These are phyloP conservation scores for Psittacula derbiana DNA, from an alignment of 2,797 vertebrate genomes.

Conservation along the genomic window DNA sequence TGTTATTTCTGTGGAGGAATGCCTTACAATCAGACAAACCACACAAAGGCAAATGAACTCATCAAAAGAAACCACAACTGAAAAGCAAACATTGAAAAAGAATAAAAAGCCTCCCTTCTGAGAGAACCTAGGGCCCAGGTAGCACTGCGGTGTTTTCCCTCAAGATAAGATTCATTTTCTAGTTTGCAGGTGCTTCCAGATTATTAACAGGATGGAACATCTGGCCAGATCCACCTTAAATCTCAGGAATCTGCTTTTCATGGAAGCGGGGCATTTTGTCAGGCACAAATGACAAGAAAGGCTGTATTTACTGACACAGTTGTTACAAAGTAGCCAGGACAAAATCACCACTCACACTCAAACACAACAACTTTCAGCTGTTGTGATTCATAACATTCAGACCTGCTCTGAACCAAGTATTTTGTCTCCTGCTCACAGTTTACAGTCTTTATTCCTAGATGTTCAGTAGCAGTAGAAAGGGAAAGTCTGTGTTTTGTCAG, in stretches of 20 bases:
- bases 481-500: not conserved
- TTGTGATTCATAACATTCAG: not conserved
- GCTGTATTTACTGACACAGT: not conserved
- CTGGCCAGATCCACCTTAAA: not conserved
- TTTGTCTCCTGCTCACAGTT: not conserved
- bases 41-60: conserved; percentile 48
- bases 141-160: not conserved
- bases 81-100: not conserved
- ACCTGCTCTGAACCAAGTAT: not conserved
- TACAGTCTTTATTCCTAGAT: not conserved
- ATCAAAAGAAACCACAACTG: conserved; percentile 48
- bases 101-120: not conserved
- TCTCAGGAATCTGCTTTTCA: not conserved
- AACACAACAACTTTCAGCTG: not conserved
- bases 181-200: conserved; percentile 19
- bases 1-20: conserved; percentile 20
- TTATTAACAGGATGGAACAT: not conserved
- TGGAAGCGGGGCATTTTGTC: not conserved
- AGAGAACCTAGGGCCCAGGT: not conserved
- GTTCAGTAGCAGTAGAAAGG: not conserved
- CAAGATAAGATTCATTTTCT: not conserved
- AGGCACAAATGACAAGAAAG: not conserved
- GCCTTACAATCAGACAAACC: conserved; percentile 43
- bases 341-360: not conserved
- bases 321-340: not conserved